These are phyloP conservation scores for Cherax quadricarinatus DNA, from an alignment of 1,140 invertebrate species.

Conservation along the genomic window DNA sequence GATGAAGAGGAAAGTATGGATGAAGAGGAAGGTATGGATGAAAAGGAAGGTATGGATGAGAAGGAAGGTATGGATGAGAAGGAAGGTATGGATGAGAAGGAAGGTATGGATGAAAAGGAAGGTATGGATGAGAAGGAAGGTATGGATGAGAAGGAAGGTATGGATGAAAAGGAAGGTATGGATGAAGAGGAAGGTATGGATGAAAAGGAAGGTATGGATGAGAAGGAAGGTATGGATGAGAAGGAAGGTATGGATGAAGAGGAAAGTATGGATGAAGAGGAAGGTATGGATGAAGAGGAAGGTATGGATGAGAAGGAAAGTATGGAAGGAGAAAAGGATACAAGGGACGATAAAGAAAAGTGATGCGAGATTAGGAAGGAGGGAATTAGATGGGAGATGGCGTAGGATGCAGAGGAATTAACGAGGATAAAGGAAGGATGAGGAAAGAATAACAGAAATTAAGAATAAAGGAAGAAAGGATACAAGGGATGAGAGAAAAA, in stretches of 20 bases:
- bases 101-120: neutral
- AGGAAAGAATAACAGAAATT: too few species aligned
- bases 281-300: neutral
- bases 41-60: neutral
- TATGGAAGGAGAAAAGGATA: too few species aligned
- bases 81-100: neutral
- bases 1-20: neutral
- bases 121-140: neutral
- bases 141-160: neutral
- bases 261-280: neutral
- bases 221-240: neutral
- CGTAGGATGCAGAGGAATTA: too few species aligned
- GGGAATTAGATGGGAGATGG: too few species aligned
- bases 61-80: neutral
- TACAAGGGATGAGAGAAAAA: too few species aligned
- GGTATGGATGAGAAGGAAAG: too few species aligned
- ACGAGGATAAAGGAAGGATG: too few species aligned
- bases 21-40: neutral
- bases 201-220: neutral
- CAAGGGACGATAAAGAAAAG: too few species aligned
- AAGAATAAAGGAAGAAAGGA: too few species aligned
- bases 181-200: neutral
- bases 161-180: neutral
- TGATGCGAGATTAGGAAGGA: too few species aligned
- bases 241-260: neutral